Evolutionary conservation across 2,888 invertebrate genomes (phyloP).

Genomic region (Acheta domesticus): DNA sequence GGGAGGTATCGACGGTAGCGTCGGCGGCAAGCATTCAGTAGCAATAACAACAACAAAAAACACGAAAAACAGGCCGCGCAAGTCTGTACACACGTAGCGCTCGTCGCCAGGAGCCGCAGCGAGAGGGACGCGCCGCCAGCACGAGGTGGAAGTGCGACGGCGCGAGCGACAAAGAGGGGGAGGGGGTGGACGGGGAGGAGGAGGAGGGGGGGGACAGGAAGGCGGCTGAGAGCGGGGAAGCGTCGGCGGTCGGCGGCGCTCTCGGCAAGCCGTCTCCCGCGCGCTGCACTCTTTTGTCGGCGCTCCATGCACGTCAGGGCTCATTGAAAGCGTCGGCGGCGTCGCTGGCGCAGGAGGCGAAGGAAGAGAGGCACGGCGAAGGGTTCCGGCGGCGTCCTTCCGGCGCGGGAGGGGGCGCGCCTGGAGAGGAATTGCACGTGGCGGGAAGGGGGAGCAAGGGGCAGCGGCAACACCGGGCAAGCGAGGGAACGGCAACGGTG

Average conservation of each 20-base stretch:
- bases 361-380: neutral
- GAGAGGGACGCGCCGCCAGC: neutral
- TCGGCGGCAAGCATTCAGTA: no score
- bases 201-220: neutral
- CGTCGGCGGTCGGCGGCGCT: neutral
- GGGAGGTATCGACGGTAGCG: no score
- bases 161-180: neutral
- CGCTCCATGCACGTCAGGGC: neutral
- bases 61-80: no score
- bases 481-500: no score
- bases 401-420: neutral
- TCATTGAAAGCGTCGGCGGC: neutral
- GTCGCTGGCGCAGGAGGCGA: neutral
- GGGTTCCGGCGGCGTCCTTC: neutral
- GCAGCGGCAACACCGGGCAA: no score
- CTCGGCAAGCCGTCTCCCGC: neutral
- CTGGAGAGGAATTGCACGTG: neutral
- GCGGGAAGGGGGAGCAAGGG: no score
- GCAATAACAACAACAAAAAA: no score
- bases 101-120: no score
- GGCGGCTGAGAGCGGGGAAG: neutral
- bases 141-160: neutral
- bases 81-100: no score
- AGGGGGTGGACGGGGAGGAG: neutral
- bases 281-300: neutral